These are phyloP conservation scores for Dromius quadrimaculatus DNA, from an alignment of 2,888 invertebrate species.

Conservation along the genomic window DNA sequence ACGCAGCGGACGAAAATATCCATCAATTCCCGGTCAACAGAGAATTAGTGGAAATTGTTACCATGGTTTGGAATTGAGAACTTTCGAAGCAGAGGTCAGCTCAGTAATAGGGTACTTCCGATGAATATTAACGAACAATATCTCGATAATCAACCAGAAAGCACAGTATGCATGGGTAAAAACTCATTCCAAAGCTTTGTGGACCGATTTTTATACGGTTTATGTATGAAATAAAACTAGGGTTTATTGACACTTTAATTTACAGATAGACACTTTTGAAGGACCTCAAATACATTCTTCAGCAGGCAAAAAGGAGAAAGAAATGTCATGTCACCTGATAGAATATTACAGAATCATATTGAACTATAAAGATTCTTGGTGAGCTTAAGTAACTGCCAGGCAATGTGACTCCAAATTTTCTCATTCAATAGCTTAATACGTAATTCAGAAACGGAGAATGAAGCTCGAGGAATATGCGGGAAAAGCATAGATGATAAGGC, in stretches of 20 bases:
- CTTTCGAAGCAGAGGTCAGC: no score
- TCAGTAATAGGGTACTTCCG: no score
- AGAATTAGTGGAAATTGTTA: no score
- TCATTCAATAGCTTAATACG: conserved; percentile 57
- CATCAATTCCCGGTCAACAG: no score
- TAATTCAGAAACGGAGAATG: neutral
- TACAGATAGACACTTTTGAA: no score
- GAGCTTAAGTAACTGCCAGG: conserved; percentile 57
- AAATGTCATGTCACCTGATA: conserved; percentile 60
- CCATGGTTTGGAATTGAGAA: no score
- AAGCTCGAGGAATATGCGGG: neutral
- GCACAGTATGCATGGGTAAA: no score
- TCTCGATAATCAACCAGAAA: no score
- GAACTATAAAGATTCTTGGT: conserved; percentile 57
- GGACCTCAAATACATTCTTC: conserved; percentile 32
- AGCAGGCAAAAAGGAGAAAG: conserved; percentile 55
- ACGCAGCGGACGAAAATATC: no score
- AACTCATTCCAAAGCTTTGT: no score
- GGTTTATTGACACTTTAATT: neutral
- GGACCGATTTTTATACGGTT: no score
- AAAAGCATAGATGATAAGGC: conserved; percentile 19
- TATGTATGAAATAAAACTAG: neutral
- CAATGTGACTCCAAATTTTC: conserved; percentile 57
- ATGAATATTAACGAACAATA: no score
- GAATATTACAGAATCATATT: conserved; percentile 57